Base-by-base conservation (phyloP, 64 coral and sea anemone genomes). In the Pachyseris speciosa region DNA sequence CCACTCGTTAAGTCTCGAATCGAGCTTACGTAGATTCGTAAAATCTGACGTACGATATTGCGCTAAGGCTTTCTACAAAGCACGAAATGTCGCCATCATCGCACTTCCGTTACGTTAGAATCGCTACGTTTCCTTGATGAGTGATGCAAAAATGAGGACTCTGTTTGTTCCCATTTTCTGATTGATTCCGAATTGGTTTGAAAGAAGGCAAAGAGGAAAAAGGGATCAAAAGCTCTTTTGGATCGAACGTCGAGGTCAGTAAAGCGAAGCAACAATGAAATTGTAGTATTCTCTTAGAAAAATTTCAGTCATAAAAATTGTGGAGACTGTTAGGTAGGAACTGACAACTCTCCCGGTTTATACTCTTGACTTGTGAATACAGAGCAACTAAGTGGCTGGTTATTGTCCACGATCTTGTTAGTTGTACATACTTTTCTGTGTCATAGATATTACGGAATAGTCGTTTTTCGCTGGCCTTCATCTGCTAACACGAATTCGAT, bases 21-120 rank as follows among this genome's bases (percentile, higher is more conserved):
- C 42, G 26, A 91, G 69, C 60, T 57, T 80, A 85, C 38, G 48
- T 86, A 39, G 25, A 60, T 61, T 30, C 50, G 75, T 93, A 60
- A 64, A 67, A 80, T 85, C 84, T 93, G 91, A 93, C 91, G 91
- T 43, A 44, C 74, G 60, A 78, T 93, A 93, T 93, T 83, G 73
- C 91, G 91, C 85, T 61, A 93, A 87, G 67, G 29, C 53, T 34
- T 67, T 51, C 42, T 27, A 85, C 69, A 31, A 44, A 66, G 77
- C 77, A 81, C 77, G 77, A 63, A 81, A 81, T 81, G 77, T 81
- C 77, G 77, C 77, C 77, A 81, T 81, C 77, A 76, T 0, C 24
- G 44, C 36, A 58, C 29, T 81, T 81, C 77, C 77, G 77, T 81
- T 81, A 81, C 77, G 55, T 39, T 40, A 10, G 22, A 61, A 26